Conservation (phyloP, 2,888 invertebrate genomes). For the Gandaritis pyraliata region DNA sequence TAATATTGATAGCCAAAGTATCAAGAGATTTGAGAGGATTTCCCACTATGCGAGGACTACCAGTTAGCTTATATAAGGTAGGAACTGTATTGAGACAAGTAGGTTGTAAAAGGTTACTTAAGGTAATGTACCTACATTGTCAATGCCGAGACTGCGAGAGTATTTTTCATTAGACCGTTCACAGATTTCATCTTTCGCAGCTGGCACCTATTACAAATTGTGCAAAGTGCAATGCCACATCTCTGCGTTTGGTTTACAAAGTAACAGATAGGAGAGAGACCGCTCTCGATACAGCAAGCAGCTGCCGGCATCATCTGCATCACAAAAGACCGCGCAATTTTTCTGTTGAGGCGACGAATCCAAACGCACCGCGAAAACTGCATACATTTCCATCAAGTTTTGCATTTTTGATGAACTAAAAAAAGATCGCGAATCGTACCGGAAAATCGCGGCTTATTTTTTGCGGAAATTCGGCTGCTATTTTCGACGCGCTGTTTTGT, state of each 20-base stretch:
- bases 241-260: slow-evolving; percentile 19
- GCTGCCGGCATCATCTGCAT: slow-evolving; percentile 56
- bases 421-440: slow-evolving; percentile 50
- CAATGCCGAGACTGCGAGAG: too few species aligned
- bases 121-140: too few species aligned
- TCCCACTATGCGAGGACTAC: too few species aligned
- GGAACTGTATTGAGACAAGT: too few species aligned
- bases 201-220: not conserved
- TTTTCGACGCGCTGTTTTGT: slow-evolving; percentile 38
- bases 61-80: too few species aligned
- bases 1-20: too few species aligned
- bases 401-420: slow-evolving; percentile 79
- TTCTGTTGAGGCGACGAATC: slow-evolving; percentile 57
- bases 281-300: slow-evolving; percentile 36
- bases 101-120: too few species aligned
- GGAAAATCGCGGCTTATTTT: slow-evolving; percentile 52
- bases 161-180: too few species aligned
- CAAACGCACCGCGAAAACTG: slow-evolving; percentile 50
- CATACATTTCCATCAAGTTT: slow-evolving; percentile 78
- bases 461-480: slow-evolving; percentile 35
- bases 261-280: slow-evolving; percentile 26
- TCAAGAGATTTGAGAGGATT: too few species aligned
- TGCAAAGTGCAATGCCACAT: not conserved
- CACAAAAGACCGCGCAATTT: slow-evolving; percentile 61
- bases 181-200: too few species aligned